phyloP scores from a whole-genome alignment of 2,113 vertebrate species.

The Oenanthe oenanthe region DNA sequence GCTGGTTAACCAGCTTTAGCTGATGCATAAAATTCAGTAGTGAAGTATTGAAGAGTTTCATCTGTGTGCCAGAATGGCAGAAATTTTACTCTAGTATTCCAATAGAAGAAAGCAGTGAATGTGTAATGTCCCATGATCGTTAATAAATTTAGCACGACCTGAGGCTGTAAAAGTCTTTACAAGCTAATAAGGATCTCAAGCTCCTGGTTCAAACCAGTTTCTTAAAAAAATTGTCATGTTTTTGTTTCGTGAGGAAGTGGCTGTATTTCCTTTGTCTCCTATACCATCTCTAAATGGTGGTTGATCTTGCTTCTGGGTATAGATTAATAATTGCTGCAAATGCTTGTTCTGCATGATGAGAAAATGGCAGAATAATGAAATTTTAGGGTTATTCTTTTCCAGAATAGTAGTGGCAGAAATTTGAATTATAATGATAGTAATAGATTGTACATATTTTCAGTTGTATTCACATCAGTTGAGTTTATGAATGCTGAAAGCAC shows the following conservation, averaged over 20 bases:
- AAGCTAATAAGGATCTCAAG: not conserved
- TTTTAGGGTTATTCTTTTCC: not conserved
- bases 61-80: not conserved
- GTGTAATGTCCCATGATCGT: fast-evolving
- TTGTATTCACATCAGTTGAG: not conserved
- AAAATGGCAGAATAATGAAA: not conserved
- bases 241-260: not conserved
- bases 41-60: not conserved
- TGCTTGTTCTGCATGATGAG: not conserved
- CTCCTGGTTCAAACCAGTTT: not conserved
- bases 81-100: not conserved
- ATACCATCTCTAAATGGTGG: not conserved
- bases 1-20: not conserved
- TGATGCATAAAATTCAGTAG: not conserved
- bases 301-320: not conserved
- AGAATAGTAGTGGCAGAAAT: not conserved
- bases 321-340: not conserved
- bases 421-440: not conserved
- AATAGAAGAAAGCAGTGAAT: not conserved
- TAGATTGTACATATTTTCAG: not conserved
- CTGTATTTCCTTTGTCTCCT: not conserved
- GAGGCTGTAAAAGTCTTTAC: not conserved
- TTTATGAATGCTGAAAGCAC: not conserved
- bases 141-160: not conserved
- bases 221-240: not conserved